Evolutionary conservation across 2,888 invertebrate genomes (phyloP).

Genomic region (Tipula confusa): DNA sequence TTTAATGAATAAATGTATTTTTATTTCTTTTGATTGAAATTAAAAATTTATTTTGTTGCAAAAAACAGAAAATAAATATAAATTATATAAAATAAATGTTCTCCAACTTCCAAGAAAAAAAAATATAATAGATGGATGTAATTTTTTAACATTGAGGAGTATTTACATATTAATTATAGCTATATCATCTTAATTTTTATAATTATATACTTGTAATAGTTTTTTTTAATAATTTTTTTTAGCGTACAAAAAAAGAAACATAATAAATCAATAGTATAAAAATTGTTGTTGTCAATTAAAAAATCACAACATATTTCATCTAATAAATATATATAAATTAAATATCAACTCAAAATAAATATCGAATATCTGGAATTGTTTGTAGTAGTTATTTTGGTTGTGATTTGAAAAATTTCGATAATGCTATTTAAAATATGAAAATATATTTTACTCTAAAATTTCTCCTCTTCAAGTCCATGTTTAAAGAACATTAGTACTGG

Average conservation of each 20-base stretch:
- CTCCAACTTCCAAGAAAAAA: conserved; percentile 30
- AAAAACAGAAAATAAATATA: background rate
- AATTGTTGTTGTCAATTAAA: background rate
- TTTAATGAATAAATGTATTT: conserved; percentile 1
- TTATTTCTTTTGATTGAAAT: conserved; percentile 5
- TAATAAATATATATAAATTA: conserved; percentile 27
- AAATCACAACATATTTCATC: conserved; percentile 14
- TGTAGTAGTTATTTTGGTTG: conserved; percentile 20
- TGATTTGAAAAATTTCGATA: background rate
- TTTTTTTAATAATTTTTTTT: conserved; percentile 28
- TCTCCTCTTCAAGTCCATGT: conserved; percentile 92
- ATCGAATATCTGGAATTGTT: conserved; percentile 20
- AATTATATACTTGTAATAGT: conserved; percentile 6
- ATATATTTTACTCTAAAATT: conserved; percentile 61
- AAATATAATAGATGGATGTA: conserved; percentile 15
- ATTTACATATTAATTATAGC: conserved; percentile 28
- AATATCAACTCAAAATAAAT: conserved; percentile 4
- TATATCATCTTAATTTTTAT: background rate
- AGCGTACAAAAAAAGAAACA: background rate
- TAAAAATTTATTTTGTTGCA: conserved; percentile 27
- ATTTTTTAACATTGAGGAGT: conserved; percentile 26
- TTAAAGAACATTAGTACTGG: conserved; percentile 95
- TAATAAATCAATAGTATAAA: conserved; percentile 14
- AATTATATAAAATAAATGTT: conserved; percentile 27
- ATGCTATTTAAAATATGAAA: conserved; percentile 26